Percentiles rank a stretch among this genome's conserved stretches.
These are phyloP conservation scores for Rhinichthys osculus DNA, from an alignment of 2,797 vertebrate genomes.

Conservation along the genomic window DNA sequence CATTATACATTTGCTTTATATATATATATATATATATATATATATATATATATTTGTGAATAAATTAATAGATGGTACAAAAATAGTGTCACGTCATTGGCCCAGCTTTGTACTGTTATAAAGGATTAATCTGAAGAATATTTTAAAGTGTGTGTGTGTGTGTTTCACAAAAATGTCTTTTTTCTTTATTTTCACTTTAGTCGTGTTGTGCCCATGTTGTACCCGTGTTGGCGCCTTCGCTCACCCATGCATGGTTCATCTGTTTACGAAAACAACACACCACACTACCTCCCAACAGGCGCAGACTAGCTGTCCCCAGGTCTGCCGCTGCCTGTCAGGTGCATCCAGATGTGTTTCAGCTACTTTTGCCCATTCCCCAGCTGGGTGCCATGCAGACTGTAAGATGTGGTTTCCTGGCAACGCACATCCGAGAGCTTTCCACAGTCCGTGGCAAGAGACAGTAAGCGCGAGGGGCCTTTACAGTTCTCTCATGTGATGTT, in stretches of 20 bases:
- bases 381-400: slow-evolving; percentile 44
- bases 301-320: slow-evolving; percentile 50
- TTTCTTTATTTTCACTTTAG: neutral
- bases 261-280: slow-evolving; percentile 34
- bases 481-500: slow-evolving; percentile 51
- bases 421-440: slow-evolving; percentile 42
- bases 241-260: slow-evolving; percentile 32
- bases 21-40: too few relatives aligned
- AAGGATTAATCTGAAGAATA: too few relatives aligned
- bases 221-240: neutral
- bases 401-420: slow-evolving; percentile 56
- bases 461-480: slow-evolving; percentile 34
- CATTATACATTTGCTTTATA: neutral
- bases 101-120: neutral
- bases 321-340: slow-evolving; percentile 56
- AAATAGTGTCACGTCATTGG: neutral
- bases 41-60: neutral
- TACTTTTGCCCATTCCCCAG: slow-evolving; percentile 47
- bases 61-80: neutral
- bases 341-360: slow-evolving; percentile 57
- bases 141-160: too few relatives aligned
- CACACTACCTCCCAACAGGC: slow-evolving; percentile 36
- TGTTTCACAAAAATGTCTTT: too few relatives aligned
- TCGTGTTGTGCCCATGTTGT: neutral
- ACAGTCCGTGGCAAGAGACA: slow-evolving; percentile 38